Evolutionary conservation across 2,113 vertebrate genomes (phyloP).

Genomic region (Etia nguti): DNA sequence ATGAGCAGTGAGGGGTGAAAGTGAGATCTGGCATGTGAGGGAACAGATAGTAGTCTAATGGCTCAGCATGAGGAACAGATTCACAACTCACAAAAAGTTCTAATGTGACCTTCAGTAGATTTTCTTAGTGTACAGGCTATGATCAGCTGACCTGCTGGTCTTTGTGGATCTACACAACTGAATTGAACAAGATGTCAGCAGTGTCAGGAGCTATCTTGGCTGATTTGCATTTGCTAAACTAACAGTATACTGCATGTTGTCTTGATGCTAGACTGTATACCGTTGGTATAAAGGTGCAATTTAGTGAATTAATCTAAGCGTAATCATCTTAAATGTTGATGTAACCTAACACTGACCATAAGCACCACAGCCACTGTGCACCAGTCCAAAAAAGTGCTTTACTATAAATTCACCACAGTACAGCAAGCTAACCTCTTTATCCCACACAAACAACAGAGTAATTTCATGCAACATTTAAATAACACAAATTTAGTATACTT

Average conservation of each 20-base stretch:
- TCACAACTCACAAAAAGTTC: not conserved
- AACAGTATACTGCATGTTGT: accelerated
- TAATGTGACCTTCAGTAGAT: not conserved
- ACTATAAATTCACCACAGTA: not conserved
- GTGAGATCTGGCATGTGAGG: not conserved
- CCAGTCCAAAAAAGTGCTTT: not conserved
- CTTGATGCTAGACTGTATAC: not conserved
- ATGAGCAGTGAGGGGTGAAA: not conserved
- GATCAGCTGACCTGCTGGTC: not conserved
- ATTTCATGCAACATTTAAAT: not conserved
- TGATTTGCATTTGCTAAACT: not conserved
- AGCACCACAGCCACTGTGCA: not conserved
- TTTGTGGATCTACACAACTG: not conserved
- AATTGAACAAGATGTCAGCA: not conserved
- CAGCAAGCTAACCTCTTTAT: not conserved
- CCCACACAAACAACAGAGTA: not conserved
- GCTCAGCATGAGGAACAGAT: not conserved
- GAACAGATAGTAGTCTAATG: not conserved
- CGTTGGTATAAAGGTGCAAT: not conserved
- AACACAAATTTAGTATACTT: accelerated
- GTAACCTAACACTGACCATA: not conserved
- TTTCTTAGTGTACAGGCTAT: not conserved
- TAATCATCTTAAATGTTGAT: not conserved
- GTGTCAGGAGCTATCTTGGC: accelerated
- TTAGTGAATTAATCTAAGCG: not conserved